Conservation (phyloP, 1,140 invertebrate genomes). For the Elymnias hypermnestra region DNA sequence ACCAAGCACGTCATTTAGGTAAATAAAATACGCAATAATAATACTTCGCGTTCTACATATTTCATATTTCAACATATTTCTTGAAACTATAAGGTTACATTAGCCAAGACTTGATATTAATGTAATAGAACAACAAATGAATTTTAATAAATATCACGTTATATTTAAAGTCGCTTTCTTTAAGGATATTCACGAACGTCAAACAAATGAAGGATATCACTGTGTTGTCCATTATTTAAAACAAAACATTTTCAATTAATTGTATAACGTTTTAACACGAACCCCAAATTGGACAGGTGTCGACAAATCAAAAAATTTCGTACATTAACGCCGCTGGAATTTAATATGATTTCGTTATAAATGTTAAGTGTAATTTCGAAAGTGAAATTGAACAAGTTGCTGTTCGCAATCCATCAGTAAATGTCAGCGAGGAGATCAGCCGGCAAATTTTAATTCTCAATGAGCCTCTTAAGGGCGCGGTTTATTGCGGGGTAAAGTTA, state of each 20-base stretch:
- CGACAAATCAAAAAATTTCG: background rate
- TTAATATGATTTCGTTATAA: conserved; percentile 4
- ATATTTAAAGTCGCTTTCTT: background rate
- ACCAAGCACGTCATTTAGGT: too few relatives aligned
- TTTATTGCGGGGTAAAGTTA: conserved; percentile 67
- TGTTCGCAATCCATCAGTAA: conserved; percentile 61
- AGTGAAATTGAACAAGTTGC: background rate
- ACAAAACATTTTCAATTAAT: background rate
- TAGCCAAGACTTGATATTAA: too few relatives aligned
- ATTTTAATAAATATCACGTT: background rate
- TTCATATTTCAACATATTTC: too few relatives aligned
- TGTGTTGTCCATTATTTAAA: too few relatives aligned
- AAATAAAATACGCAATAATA: too few relatives aligned
- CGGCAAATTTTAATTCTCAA: conserved; percentile 74
- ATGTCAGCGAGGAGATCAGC: conserved; percentile 59
- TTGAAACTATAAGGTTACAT: too few relatives aligned
- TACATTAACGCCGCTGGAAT: conserved; percentile 1
- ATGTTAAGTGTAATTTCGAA: conserved; percentile 2
- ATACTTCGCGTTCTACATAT: too few relatives aligned
- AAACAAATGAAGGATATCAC: background rate
- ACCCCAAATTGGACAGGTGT: background rate
- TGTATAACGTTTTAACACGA: background rate
- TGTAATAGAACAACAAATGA: too few relatives aligned
- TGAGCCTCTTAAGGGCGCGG: conserved; percentile 64
- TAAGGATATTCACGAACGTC: background rate